Evolutionary conservation across 2,113 vertebrate genomes (phyloP).

Genomic region (Upupa epops): DNA sequence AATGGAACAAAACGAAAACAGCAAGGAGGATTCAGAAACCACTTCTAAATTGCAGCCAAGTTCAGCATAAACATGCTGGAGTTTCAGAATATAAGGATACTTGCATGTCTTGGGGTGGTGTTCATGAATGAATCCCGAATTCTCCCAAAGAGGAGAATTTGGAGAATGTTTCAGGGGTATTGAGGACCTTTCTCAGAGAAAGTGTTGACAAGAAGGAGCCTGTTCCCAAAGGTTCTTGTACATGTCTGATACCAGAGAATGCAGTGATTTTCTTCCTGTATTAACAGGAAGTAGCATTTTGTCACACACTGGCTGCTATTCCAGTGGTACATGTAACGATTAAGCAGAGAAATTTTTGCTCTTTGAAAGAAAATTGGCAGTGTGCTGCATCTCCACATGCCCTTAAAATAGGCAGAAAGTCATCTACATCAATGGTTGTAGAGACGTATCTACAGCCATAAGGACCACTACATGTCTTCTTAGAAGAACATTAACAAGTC

Average conservation of each 20-base stretch:
- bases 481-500: too few species aligned
- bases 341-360: not conserved
- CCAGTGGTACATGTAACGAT: not conserved
- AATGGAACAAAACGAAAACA: too few species aligned
- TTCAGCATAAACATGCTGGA: too few species aligned
- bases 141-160: not conserved
- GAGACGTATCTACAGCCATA: not conserved
- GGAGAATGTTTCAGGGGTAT: not conserved
- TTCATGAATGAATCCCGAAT: not conserved
- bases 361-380: not conserved
- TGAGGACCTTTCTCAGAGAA: not conserved
- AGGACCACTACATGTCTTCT: too few species aligned
- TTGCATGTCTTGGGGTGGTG: not conserved
- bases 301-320: not conserved
- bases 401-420: not conserved
- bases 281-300: not conserved
- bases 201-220: not conserved
- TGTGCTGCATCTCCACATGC: not conserved
- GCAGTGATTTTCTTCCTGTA: not conserved
- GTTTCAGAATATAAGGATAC: not conserved
- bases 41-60: too few species aligned
- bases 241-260: not conserved
- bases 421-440: accelerated
- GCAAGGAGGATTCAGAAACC: too few species aligned
- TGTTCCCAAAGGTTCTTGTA: not conserved